Percentiles rank a stretch among this genome's conserved stretches.
These are phyloP conservation scores for Chloropsis cyanopogon DNA, from an alignment of 2,113 vertebrate species.

Conservation along the genomic window DNA sequence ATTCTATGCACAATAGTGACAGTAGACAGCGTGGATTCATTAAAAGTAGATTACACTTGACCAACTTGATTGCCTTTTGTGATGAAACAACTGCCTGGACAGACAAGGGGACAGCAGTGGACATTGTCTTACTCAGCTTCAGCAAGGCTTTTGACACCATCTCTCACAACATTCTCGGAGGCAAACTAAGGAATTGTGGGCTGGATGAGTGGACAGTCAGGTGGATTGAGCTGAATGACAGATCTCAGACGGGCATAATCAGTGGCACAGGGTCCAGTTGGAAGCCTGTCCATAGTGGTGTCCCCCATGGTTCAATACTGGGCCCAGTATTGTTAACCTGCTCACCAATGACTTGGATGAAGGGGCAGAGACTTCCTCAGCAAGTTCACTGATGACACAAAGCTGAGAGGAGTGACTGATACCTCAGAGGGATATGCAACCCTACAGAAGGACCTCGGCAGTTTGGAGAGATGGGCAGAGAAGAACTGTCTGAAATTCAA, in stretches of 20 bases:
- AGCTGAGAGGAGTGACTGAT: neutral
- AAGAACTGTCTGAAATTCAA: neutral
- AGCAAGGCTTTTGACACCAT: neutral
- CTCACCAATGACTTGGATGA: neutral
- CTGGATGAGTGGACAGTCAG: neutral
- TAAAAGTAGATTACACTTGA: neutral
- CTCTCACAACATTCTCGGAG: neutral
- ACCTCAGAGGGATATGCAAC: neutral
- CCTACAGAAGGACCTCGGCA: fast-evolving
- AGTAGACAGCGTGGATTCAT: neutral
- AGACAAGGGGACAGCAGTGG: neutral
- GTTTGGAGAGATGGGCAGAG: neutral
- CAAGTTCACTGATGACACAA: neutral
- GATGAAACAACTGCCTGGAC: neutral
- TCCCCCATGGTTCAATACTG: too few species aligned
- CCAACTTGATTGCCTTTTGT: neutral
- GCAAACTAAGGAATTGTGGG: too few species aligned
- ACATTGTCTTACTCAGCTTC: neutral
- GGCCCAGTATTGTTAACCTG: neutral
- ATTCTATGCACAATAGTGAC: too few species aligned
- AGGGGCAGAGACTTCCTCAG: neutral
- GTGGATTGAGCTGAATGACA: neutral
- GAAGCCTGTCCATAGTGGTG: neutral
- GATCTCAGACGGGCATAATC: neutral
- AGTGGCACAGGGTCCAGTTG: neutral